phyloP scores from a whole-genome alignment of 2,113 vertebrate genomes.

The Gracilinanus agilis region DNA sequence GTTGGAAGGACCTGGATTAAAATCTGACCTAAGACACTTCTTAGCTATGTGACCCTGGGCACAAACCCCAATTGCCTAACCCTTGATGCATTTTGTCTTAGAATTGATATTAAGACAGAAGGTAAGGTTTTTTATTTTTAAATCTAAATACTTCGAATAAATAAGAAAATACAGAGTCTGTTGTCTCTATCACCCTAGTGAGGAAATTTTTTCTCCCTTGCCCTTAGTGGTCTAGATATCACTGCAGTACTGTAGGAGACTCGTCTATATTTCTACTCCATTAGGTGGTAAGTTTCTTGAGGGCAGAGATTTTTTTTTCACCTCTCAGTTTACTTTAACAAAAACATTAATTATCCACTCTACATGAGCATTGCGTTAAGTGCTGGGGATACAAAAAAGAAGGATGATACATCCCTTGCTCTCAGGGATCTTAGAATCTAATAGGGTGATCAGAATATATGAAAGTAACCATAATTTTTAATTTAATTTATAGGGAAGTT shows the following conservation, averaged over 20 bases:
- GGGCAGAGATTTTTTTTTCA: too few species aligned
- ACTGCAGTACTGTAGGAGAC: too few species aligned
- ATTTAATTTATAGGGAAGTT: not conserved
- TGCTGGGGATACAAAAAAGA: not conserved
- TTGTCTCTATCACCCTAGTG: not conserved
- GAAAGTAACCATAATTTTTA: not conserved
- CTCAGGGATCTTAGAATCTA: not conserved
- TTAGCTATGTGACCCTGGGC: too few species aligned
- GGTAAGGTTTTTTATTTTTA: too few species aligned
- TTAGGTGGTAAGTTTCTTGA: too few species aligned
- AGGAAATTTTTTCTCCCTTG: not conserved
- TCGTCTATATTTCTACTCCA: too few species aligned
- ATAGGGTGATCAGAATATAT: not conserved
- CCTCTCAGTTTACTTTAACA: not conserved
- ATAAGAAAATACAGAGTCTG: not conserved
- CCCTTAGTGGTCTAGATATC: too few species aligned
- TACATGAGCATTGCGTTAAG: not conserved
- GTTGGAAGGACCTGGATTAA: too few species aligned
- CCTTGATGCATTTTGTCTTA: too few species aligned
- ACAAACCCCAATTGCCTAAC: too few species aligned
- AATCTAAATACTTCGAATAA: not conserved
- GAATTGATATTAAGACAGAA: too few species aligned
- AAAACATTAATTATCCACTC: not conserved
- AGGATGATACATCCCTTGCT: not conserved
- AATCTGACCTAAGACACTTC: too few species aligned